Conservation (phyloP, 53 echinoderm and acorn worm genomes). For the Astropecten irregularis region DNA sequence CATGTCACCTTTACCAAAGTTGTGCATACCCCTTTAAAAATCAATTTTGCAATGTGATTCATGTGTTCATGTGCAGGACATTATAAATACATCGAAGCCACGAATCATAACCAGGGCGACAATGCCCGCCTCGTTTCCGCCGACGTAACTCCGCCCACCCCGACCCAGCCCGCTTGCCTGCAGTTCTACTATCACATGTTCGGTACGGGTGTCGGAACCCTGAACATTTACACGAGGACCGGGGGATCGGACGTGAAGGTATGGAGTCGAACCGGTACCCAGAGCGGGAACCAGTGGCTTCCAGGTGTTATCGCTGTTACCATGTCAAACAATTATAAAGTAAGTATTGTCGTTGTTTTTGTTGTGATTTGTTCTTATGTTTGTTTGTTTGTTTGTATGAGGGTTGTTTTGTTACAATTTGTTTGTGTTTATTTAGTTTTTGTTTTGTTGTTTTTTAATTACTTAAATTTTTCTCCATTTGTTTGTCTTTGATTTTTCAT, state of each 20-base stretch:
- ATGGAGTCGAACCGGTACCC: conserved; percentile 70
- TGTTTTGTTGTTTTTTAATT: too few species aligned
- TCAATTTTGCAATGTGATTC: too few species aligned
- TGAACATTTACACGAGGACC: conserved; percentile 29
- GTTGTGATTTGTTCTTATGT: too few species aligned
- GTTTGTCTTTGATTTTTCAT: too few species aligned
- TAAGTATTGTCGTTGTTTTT: too few species aligned
- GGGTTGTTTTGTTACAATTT: neutral
- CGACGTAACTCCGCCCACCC: conserved; percentile 10
- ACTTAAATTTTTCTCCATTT: too few species aligned
- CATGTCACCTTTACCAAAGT: too few species aligned
- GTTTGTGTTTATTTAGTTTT: too few species aligned
- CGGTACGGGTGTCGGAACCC: conserved; percentile 61
- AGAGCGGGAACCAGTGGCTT: conserved; percentile 59
- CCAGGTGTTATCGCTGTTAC: conserved; percentile 16
- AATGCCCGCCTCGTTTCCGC: conserved; percentile 58
- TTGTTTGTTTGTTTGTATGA: too few species aligned
- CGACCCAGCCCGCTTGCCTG: conserved; percentile 42
- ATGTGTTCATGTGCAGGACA: conserved; percentile 72
- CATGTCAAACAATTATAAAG: conserved; percentile 2
- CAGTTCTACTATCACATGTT: conserved; percentile 78
- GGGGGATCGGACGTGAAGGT: neutral
- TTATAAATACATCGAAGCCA: conserved; percentile 67
- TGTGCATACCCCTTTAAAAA: too few species aligned
- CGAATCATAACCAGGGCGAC: conserved; percentile 7